Conservation (phyloP, 2,797 vertebrate species). For the Ambastaia sidthimunki region DNA sequence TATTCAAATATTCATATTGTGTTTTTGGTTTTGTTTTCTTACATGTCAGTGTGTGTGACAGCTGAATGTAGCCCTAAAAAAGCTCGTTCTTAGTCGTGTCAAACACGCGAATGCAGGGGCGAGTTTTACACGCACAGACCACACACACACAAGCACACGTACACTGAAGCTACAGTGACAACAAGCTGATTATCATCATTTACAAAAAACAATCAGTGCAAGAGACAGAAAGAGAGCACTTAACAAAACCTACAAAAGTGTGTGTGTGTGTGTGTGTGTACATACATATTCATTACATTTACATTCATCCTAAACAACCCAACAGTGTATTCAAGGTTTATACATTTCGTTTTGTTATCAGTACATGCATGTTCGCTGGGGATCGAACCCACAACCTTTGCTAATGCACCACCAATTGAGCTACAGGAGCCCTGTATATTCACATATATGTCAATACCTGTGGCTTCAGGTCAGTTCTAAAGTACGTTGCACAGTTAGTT, state of each 20-base stretch:
- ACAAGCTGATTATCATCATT: neutral
- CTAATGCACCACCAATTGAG: too few species aligned
- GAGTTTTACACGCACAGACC: slow-evolving; percentile 13
- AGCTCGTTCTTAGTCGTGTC: slow-evolving; percentile 28
- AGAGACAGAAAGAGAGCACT: too few species aligned
- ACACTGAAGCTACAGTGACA: neutral
- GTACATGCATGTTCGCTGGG: too few species aligned
- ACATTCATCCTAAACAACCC: too few species aligned
- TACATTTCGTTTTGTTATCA: too few species aligned
- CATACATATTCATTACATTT: too few species aligned
- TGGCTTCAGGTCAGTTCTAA: too few species aligned
- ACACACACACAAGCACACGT: neutral
- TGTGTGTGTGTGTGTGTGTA: too few species aligned
- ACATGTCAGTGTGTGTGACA: slow-evolving; percentile 20
- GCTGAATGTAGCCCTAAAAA: slow-evolving; percentile 29
- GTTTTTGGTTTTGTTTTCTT: slow-evolving; percentile 21
- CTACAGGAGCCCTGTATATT: too few species aligned
- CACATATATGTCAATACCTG: neutral
- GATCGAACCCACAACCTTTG: too few species aligned
- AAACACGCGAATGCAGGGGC: slow-evolving; percentile 9
- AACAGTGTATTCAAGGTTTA: too few species aligned
- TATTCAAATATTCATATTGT: slow-evolving; percentile 40
- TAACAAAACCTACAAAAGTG: too few species aligned
- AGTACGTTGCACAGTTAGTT: neutral
- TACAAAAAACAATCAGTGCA: neutral